Evolutionary conservation across 2,113 vertebrate species (phyloP).

Genomic region (Rutilus rutilus): DNA sequence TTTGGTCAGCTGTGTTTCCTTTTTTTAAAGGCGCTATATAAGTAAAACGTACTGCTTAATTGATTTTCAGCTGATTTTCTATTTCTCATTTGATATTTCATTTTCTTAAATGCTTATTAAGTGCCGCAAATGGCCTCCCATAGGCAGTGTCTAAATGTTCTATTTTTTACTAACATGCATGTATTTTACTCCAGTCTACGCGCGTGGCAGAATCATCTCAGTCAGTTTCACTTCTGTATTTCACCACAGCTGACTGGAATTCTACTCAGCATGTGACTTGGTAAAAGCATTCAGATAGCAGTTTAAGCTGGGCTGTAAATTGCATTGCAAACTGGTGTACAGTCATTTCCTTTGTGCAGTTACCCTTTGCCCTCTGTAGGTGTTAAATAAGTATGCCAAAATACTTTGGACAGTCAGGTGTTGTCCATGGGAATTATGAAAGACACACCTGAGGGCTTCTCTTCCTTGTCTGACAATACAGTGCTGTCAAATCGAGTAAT

Average conservation of each 20-base stretch:
- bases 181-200: neutral
- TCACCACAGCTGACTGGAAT: slow-evolving; percentile 14
- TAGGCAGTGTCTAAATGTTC: no score
- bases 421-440: neutral
- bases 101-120: neutral
- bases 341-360: neutral
- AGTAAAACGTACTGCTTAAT: neutral
- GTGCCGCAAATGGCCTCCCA: no score
- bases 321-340: neutral
- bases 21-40: no score
- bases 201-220: neutral
- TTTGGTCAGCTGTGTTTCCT: no score
- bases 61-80: neutral
- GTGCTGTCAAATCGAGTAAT: no score
- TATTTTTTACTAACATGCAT: no score
- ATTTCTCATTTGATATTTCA: neutral
- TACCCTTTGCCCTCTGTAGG: neutral
- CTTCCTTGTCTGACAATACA: neutral
- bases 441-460: neutral
- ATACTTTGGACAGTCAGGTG: neutral
- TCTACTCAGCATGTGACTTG: slow-evolving; percentile 28
- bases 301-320: neutral
- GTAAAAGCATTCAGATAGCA: slow-evolving; percentile 10
- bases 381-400: neutral
- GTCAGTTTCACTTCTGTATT: slow-evolving; percentile 3